These are phyloP conservation scores for Scotopteryx bipunctaria DNA, from an alignment of 2,888 invertebrate species.

Conservation along the genomic window DNA sequence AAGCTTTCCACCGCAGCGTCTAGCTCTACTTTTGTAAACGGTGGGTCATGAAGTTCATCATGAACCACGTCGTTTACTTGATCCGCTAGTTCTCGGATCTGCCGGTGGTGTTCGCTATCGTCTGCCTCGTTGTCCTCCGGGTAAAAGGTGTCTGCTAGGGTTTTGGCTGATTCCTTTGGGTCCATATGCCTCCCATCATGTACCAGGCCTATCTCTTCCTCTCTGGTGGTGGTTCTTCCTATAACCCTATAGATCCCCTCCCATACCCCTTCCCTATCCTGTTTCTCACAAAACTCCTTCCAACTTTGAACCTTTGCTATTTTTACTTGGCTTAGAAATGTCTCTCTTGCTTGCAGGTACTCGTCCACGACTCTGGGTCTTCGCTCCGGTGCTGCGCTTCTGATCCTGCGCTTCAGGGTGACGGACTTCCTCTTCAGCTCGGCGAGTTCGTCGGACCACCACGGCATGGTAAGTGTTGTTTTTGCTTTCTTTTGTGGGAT, in stretches of 20 bases:
- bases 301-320: not conserved
- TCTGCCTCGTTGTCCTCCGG: not conserved
- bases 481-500: not conserved
- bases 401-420: not conserved
- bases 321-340: not conserved
- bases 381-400: not conserved
- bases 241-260: not conserved
- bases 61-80: not conserved
- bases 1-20: not conserved
- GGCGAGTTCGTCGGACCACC: not conserved
- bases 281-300: not conserved
- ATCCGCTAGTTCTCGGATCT: not conserved
- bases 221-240: not conserved
- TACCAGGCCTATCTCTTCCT: not conserved
- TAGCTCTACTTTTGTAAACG: not conserved
- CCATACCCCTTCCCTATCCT: not conserved
- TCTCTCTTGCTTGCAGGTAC: conserved; percentile 9
- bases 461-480: not conserved
- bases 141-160: not conserved
- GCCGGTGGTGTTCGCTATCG: not conserved
- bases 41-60: not conserved
- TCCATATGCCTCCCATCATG: not conserved
- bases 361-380: not conserved
- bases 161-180: not conserved
- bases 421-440: not conserved